Percentiles rank a stretch among this genome's conserved stretches.
Evolutionary conservation across 2,888 invertebrate genomes (phyloP).

Genomic region (Oxycera nigricornis): DNA sequence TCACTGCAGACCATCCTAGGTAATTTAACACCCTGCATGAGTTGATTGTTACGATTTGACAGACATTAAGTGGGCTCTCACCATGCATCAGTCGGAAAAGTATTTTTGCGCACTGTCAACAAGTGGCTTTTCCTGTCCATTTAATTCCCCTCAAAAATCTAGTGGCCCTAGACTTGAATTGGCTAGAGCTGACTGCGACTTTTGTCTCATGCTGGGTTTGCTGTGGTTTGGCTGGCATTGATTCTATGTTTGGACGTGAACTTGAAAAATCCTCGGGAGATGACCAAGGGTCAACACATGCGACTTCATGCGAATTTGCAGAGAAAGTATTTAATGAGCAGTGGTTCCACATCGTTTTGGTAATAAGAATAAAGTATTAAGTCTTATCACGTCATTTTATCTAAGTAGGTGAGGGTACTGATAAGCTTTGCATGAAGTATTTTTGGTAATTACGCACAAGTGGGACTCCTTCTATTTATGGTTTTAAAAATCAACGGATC

Average conservation of each 20-base stretch:
- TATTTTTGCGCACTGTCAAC: conserved; percentile 16
- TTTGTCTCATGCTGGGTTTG: neutral
- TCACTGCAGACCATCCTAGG: too few relatives aligned
- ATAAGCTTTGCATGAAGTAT: too few relatives aligned
- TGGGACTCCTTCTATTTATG: too few relatives aligned
- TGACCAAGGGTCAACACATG: conserved; percentile 4
- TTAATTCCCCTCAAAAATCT: conserved; percentile 21
- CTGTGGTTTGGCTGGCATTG: conserved; percentile 14
- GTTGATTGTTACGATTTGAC: neutral
- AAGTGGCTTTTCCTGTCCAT: conserved; percentile 35
- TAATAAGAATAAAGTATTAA: too few relatives aligned
- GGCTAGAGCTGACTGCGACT: neutral
- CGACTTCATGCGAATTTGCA: too few relatives aligned
- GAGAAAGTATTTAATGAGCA: too few relatives aligned
- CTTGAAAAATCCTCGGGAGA: neutral
- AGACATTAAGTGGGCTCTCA: neutral
- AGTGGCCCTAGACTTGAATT: conserved; percentile 29
- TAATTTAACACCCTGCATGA: neutral
- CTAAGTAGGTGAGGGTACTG: too few relatives aligned
- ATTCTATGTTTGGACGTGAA: conserved; percentile 1
- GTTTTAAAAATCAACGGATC: too few relatives aligned
- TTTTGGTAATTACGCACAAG: too few relatives aligned
- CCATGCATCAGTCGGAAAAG: conserved; percentile 28
- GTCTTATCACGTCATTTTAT: too few relatives aligned
- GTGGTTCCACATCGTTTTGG: too few relatives aligned